Base-by-base conservation (phyloP, 2,113 vertebrate genomes). In the Poeciliopsis turrubarensis region DNA sequence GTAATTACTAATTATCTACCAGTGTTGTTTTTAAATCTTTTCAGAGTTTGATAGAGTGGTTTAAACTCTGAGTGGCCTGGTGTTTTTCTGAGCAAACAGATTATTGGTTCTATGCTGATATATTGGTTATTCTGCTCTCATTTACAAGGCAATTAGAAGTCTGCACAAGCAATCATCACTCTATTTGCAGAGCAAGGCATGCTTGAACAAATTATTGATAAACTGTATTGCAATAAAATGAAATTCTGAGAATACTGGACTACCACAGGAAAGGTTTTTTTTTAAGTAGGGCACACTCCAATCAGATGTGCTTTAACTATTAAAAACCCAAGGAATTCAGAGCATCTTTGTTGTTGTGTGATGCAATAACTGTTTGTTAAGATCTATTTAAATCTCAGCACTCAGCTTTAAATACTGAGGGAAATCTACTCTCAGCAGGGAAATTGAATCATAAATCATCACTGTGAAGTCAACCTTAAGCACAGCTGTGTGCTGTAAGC, bases 161-260 rank as follows among this genome's bases (percentile, higher is more conserved):
- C 72, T 86, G 69, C 68, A 78, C 75, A 77, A 81, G 86, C 79
- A 91, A 89, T 88, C 85, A 88, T 83, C 75, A 65, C 80, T 83
- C 77, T 57, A 82, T 88, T 89, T 90, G 77, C 73, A 78, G 76
- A 89, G 80, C 79, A 85, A 64, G 78, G 25, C 89, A 89, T 77
- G 89, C 86, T 89, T 78, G 75, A 91, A 71, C 80, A 84, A 74
- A 78, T 84, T 89, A 93, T 91, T 89, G 90, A 88, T 88, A 84
- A 88, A 89, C 63, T 26, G 61, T 72, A 86, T 78, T 79, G 68
- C 73, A 73, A 65, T 68, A 84, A 90, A 84, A 91, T 87, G 13
- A 83, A 82, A 88, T 87, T 81, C 34, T 51, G 17, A 70, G 65
- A 60, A 70, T 78, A 25, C 26, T 15, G 47, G 65, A 66, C 14